Evolutionary conservation across 2,113 vertebrate species (phyloP).

Genomic region (Megaptera novaeangliae): DNA sequence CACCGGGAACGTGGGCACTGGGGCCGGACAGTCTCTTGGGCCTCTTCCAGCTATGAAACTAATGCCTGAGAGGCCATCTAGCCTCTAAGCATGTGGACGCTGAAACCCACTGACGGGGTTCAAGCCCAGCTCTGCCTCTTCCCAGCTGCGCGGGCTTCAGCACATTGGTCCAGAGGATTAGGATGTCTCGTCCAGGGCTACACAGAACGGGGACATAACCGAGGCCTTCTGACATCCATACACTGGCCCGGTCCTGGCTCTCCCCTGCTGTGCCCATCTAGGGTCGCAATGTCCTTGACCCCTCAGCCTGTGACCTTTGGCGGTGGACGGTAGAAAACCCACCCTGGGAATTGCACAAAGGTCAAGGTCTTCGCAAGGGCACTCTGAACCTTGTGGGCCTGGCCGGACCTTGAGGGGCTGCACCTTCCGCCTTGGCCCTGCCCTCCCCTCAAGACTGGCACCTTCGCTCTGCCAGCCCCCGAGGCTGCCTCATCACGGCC

Average conservation of each 20-base stretch:
- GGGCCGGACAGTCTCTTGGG: not conserved
- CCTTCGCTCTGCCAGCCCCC: not conserved
- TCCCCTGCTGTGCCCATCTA: not conserved
- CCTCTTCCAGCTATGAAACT: not conserved
- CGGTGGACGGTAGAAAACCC: not conserved
- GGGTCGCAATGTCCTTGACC: not conserved
- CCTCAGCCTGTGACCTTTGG: not conserved
- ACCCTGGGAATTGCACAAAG: not conserved
- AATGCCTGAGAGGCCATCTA: not conserved
- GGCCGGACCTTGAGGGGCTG: not conserved
- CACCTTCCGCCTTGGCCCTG: rapidly evolving
- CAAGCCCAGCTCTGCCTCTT: not conserved
- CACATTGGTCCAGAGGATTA: too few relatives aligned
- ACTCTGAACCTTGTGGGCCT: not conserved
- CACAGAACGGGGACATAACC: not conserved
- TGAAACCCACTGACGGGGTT: not conserved
- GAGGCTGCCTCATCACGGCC: not conserved
- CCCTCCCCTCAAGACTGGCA: too few relatives aligned
- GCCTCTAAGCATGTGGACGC: not conserved
- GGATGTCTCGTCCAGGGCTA: not conserved
- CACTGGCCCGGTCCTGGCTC: not conserved
- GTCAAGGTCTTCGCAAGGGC: not conserved
- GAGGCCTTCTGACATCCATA: not conserved
- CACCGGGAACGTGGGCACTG: not conserved
- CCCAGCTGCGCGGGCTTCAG: not conserved